Evolutionary conservation across 2,888 invertebrate genomes (phyloP), one percentile per base, ranked within the genome.

Genomic region (Mimas tiliae): DNA sequence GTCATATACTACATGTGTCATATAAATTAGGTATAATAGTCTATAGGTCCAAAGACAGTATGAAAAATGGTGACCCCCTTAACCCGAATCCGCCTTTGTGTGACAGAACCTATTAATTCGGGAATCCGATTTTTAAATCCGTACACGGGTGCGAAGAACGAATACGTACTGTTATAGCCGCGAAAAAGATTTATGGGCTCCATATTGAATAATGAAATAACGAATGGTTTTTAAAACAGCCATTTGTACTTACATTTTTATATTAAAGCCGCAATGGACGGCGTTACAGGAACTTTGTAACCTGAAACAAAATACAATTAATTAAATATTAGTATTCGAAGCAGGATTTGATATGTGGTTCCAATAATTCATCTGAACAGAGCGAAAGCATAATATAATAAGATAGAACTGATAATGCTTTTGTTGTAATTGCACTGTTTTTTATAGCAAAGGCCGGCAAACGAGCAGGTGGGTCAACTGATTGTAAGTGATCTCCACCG

Each of bases 251-350:
- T 72, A 91, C 92, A 89, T 89, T 83, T 84, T 85, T 84, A 83
- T 79, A 82, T 83, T 83, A 82, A 83, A 86, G 87, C 86, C 89
- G 85, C 80, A 81, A 77, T 77, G 85, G 87, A 88, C 88, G 89
- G 86, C 89, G 84, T 80, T 75, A 81, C 85, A 91, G 91, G 91
- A 90, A 90, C 90, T 89, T 81, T 78, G 85, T 79, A 82, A 90
- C 87, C 92, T 92, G 91, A 67, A 89, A 90, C 27, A 63, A 45
- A 52, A 47, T 42, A 16, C n/a, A 63, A 55, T 21, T 16, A 34
- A 45, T 62, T 42, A 42, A 27, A 33, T 4, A 38, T 50, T 38
- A 33, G 27, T 1, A 52, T 14, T 19, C n/a, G 16, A n/a, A 51
- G 6, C 8, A 42, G 51, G 16, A 64, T 19, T 4, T 21, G 19